Evolutionary conservation across 2,888 invertebrate genomes (phyloP), one percentile per base, ranked within the genome.

Genomic region (Lottia gigantea): DNA sequence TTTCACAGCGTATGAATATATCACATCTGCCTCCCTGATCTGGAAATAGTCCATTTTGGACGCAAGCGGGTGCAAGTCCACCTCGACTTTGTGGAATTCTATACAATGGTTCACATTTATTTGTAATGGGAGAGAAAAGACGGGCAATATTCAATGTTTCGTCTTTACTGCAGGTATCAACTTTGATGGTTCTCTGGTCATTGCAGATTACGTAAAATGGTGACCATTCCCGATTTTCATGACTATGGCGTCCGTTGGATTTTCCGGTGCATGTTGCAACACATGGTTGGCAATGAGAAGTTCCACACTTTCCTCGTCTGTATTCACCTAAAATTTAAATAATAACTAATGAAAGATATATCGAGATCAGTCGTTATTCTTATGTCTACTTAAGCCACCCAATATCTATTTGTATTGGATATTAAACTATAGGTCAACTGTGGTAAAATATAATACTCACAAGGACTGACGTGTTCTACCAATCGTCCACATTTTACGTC

Each of bases 21-120:
- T 40, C 40, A 40, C 40, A 40, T 40, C 40, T 4, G 11, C 40
- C 40, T 40, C 40, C 40, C 11, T 8, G 40, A 40, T 40, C 40
- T 40, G 40, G 40, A 40, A 40, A 8, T 40, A 40, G 40, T 40
- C 40, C 40, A 40, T 40, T 40, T 11, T 40, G 40, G 6, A 64
- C 45, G 15, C 72, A 73, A 23, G 64, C 25, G 12, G 67, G 67
- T 19, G 46, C 23, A 1, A 25, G 7, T 12, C 72, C 70, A 23
- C 63, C 64, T 4, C 40, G 40, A 1, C 47, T 49, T 8, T 15
- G 15, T 47, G 72, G 72, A 11, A 73, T 46, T 62, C 67, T 31
- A 62, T 70, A 73, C 62, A 70, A 40, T 25, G 66, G 70, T n/a
- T 65, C 68, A 49, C 72, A 73, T 25, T 62, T 23, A 3, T n/a